Base-by-base conservation (phyloP, 2,888 invertebrate genomes). In the Thelaira solivaga region DNA sequence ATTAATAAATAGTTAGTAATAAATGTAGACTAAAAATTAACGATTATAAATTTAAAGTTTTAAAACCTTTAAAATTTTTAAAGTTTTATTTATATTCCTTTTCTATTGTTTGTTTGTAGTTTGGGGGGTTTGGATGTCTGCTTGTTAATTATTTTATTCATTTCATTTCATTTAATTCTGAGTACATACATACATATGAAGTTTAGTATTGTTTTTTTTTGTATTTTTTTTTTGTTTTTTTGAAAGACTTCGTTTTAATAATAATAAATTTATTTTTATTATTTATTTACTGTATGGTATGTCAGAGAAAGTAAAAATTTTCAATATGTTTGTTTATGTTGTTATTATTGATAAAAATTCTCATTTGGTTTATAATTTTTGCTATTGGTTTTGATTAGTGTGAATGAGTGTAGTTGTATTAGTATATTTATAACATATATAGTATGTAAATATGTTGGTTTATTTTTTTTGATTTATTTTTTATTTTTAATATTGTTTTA, bases 181-280 rank as follows among this genome's bases (percentile, higher is more conserved):
- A 55, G 76, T 80, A 80, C 76, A 79, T 81, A 77, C 68, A 71
- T 82, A 80, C 73, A 71, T 82, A 45, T 80, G 76, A 49, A 73
- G 47, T 62, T 77, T 68, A 51, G 61, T 71, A 20, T 8, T 22
- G n/a, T 47, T 24, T 47, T 4, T n/a, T 24, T 18, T 20, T 41
- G 36, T 16, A 13, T 13, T 45, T 36, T 6, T 57, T 67, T 67
- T 0, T 36, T 49, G 16, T 29, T 47, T 59, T 49, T 29, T 49
- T 59, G 39, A 20, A 47, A 67, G 31, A 41, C 34, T 68, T 18
- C 72, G 10, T 73, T 29, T 55, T 61, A 61, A 22, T 49, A 49
- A 8, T 61, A 26, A 43, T 65, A n/a, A n/a, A 49, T 16, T 45
- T 49, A 13, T 31, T 11, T 55, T 11, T 57, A 49, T 47, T 57